These are phyloP conservation scores for Aldrovandia affinis DNA, from an alignment of 2,797 vertebrate species.

Conservation along the genomic window DNA sequence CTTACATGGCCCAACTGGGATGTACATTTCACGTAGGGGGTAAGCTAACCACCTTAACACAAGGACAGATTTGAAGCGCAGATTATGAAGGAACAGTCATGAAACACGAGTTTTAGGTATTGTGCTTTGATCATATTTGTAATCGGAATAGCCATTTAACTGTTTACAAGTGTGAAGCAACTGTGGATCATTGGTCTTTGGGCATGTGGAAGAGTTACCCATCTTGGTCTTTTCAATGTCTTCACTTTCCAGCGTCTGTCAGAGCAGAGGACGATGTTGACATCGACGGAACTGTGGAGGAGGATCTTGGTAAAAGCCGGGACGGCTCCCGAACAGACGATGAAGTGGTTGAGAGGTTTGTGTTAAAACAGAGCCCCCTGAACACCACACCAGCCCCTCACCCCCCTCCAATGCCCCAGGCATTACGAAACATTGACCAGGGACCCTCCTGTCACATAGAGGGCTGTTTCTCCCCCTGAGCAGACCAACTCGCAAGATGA, in stretches of 20 bases:
- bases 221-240: neutral
- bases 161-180: neutral
- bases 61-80: neutral
- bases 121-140: neutral
- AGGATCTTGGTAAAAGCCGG: slow-evolving; percentile 94
- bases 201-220: neutral
- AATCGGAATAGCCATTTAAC: neutral
- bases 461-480: neutral
- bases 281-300: slow-evolving; percentile 87
- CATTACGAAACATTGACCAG: too few species aligned
- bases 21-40: neutral
- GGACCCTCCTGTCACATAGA: neutral
- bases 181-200: neutral
- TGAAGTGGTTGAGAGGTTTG: slow-evolving; percentile 92
- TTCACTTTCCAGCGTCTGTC: slow-evolving; percentile 75
- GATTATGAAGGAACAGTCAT: neutral
- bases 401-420: too few species aligned
- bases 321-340: slow-evolving; percentile 96
- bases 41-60: neutral
- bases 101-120: neutral
- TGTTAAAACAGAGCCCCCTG: neutral
- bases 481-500: neutral
- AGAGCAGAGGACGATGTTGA: slow-evolving; percentile 86
- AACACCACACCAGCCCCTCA: too few species aligned
- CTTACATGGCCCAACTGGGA: neutral